Conservation (phyloP, 2,113 vertebrate genomes). For the Saccopteryx leptura region DNA sequence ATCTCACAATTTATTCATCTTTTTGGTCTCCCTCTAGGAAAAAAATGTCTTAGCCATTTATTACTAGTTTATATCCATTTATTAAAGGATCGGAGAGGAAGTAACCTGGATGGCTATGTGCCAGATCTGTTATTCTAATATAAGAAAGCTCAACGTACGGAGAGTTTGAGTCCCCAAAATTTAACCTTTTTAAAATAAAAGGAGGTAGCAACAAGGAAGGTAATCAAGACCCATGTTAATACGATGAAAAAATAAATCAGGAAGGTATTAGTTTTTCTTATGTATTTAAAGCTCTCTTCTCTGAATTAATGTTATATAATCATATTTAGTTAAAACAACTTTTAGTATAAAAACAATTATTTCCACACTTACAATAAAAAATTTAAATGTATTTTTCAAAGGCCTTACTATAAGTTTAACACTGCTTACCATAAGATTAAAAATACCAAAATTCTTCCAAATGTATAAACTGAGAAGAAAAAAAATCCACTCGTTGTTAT, state of each 20-base stretch:
- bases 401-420: background rate
- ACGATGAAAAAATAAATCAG: constrained; percentile 69
- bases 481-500: background rate
- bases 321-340: constrained; percentile 12
- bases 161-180: background rate
- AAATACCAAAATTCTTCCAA: background rate
- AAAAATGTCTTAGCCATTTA: background rate
- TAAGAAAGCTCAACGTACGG: background rate
- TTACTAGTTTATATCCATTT: background rate
- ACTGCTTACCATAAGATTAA: background rate
- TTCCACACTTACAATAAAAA: background rate
- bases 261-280: constrained; percentile 48
- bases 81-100: background rate
- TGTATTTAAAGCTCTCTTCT: background rate
- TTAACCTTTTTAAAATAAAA: constrained; percentile 35
- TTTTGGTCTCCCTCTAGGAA: background rate
- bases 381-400: background rate
- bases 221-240: constrained; percentile 55
- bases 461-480: background rate
- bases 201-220: background rate
- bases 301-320: background rate
- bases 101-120: background rate
- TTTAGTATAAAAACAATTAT: constrained; percentile 38
- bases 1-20: background rate
- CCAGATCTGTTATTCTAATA: background rate